These are phyloP conservation scores for Pteropus alecto DNA, from an alignment of 2,113 vertebrate genomes.

Conservation along the genomic window DNA sequence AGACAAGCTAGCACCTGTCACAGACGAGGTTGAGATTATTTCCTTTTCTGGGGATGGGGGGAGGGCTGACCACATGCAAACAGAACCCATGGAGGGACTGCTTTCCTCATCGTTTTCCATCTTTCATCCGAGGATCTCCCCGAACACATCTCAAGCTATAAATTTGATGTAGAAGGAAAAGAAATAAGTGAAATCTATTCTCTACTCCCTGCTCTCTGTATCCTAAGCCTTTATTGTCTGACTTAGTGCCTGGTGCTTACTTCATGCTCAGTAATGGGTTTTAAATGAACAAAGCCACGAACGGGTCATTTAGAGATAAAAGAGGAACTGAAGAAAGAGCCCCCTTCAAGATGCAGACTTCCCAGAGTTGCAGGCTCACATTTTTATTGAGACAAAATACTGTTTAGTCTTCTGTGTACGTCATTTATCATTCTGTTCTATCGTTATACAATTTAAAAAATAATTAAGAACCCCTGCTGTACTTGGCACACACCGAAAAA, in stretches of 20 bases:
- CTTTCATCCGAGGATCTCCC: neutral
- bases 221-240: neutral
- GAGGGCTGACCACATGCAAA: neutral
- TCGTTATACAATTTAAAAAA: neutral
- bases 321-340: neutral
- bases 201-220: neutral
- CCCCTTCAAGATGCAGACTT: neutral
- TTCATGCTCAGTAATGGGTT: neutral
- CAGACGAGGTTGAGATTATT: neutral
- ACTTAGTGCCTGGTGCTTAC: neutral
- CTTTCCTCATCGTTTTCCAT: neutral
- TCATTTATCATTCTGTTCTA: neutral
- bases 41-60: neutral
- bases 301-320: neutral
- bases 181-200: neutral
- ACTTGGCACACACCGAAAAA: neutral
- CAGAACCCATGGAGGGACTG: neutral
- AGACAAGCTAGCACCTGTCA: neutral
- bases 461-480: neutral
- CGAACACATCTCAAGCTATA: neutral
- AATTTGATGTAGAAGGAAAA: neutral
- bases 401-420: neutral
- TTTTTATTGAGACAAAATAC: constrained; percentile 4
- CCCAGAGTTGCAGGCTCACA: neutral
- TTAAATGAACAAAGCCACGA: neutral